phyloP scores from a whole-genome alignment of 2,888 invertebrate species.

The Belgica antarctica region DNA sequence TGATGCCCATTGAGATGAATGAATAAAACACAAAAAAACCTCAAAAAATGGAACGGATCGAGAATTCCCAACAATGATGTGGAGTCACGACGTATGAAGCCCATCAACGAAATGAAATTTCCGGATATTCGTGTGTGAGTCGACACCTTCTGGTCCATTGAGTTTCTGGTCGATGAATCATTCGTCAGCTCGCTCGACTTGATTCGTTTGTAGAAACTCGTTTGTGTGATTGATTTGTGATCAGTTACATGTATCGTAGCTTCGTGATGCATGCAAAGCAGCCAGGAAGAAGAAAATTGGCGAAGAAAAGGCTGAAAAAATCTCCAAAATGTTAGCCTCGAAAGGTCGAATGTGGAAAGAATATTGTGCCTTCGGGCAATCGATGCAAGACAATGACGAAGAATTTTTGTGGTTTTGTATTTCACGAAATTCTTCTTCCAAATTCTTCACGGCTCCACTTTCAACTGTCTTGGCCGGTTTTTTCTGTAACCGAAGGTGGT shows the following conservation, averaged over 20 bases:
- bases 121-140: not conserved
- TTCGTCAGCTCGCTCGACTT: no score
- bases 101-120: slow-evolving; percentile 22
- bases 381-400: no score
- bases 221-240: no score
- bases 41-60: no score
- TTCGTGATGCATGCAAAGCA: not conserved
- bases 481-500: no score
- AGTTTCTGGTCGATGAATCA: not conserved
- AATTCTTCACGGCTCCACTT: no score
- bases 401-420: not conserved
- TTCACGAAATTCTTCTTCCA: no score
- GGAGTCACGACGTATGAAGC: slow-evolving; percentile 24
- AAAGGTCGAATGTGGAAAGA: not conserved
- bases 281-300: not conserved
- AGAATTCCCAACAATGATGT: not conserved
- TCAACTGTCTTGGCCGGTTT: no score
- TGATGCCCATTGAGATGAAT: not conserved
- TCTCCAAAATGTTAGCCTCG: not conserved
- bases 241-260: no score
- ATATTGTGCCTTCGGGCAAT: not conserved
- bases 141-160: slow-evolving; percentile 13
- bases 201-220: no score
- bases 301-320: not conserved
- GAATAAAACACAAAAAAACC: not conserved